phyloP scores from a whole-genome alignment of 1,140 invertebrate genomes.

The Stenopsyche tienmushanensis region DNA sequence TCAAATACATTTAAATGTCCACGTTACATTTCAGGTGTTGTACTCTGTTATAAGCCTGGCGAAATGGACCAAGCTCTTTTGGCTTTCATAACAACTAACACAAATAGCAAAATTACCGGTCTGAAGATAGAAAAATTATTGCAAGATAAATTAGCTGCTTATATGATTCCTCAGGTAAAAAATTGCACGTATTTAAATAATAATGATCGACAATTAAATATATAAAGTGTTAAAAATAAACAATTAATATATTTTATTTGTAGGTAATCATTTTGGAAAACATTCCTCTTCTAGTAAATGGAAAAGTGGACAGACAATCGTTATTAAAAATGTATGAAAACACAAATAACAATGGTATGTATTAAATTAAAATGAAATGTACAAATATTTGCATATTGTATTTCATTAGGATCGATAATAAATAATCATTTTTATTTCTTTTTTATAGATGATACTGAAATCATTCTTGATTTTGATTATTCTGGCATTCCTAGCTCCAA shows the following conservation, averaged over 20 bases:
- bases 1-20: not conserved
- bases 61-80: constrained; percentile 70
- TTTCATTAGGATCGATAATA: constrained; percentile 7
- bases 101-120: constrained; percentile 56
- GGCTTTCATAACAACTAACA: constrained; percentile 67
- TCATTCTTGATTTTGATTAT: constrained; percentile 61
- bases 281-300: constrained; percentile 79
- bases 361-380: constrained; percentile 37
- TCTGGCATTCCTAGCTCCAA: constrained; percentile 59
- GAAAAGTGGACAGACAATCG: constrained; percentile 79
- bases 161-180: constrained; percentile 74
- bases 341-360: constrained; percentile 65
- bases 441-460: constrained; percentile 51
- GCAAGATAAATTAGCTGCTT: constrained; percentile 64
- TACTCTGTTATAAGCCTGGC: constrained; percentile 77
- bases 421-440: constrained; percentile 11
- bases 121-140: constrained; percentile 66
- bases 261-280: constrained; percentile 69
- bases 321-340: constrained; percentile 72
- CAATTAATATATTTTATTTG: constrained; percentile 9
- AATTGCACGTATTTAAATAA: constrained; percentile 1
- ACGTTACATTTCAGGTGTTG: constrained; percentile 54
- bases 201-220: constrained; percentile 4
- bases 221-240: constrained; percentile 8
- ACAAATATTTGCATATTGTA: not conserved